Evolutionary conservation across 2,797 vertebrate species (phyloP), one percentile per base, ranked within the genome.

Genomic region (Petrocephalus sullivani): DNA sequence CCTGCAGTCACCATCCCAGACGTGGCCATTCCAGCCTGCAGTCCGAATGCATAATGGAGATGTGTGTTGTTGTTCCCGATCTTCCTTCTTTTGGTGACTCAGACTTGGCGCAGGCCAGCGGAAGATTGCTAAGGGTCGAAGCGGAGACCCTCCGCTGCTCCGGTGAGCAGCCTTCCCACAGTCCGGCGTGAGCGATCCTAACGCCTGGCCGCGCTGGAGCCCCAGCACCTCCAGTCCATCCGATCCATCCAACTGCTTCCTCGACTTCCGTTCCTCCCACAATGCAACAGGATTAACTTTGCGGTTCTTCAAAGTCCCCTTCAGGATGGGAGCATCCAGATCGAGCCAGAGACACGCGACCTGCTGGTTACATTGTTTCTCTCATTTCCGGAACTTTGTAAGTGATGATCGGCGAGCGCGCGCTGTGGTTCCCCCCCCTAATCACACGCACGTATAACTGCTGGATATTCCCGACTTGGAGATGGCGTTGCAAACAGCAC

Each of bases 1-100:
- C 95, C 94, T 93, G 95, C 94, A 91, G 95, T 95, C 95, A 94
- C 94, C 96, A 96, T 96, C 96, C 96, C 94, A 95, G 94, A 95
- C 94, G 94, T 94, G 94, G 93, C 95, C 95, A 94, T 96, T 90
- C 94, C 94, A 95, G 95, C 93, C 94, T 94, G 93, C 95, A 95
- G 94, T 95, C 95, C 88, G 95, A 95, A 93, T 96, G 95, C 96
- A 96, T 96, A 94, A 75, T 95, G 96, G 92, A 94, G 89, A 46
- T 78, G 14, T 46, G 71, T n/a, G 71, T 78, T 46, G 71, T 8
- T 46, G 37, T 78, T 78, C 9, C 54, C 92, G 92, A 91, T 88
- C 49, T 61, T 86, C 56, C 57, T 94, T 12, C 64, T 54, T 61
- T 78, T 46, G 33, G 5, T 78, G 19, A 78, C 71, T 78, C 71